A percentile compares a stretch with the other conserved stretches of the same genome.
Evolutionary conservation across 1,140 invertebrate species (phyloP).

Genomic region (Andrena cerasifolii): DNA sequence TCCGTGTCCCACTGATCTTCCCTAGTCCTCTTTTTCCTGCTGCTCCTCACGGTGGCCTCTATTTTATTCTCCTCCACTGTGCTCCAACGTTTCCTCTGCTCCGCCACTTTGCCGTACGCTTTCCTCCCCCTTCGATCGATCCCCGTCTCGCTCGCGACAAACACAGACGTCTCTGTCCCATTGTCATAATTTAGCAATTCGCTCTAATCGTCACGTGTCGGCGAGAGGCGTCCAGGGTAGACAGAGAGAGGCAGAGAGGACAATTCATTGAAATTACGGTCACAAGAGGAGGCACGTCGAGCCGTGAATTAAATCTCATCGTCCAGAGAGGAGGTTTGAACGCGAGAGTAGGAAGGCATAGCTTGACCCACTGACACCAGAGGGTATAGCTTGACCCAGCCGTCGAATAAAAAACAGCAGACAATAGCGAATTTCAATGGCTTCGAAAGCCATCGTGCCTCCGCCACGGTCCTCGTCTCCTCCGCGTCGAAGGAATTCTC

Average conservation of each 20-base stretch:
- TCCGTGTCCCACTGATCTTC: too few relatives aligned
- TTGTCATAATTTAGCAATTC: conserved; percentile 28
- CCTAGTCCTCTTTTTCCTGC: too few relatives aligned
- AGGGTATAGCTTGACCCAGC: conserved; percentile 12
- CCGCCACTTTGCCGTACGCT: too few relatives aligned
- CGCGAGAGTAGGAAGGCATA: conserved; percentile 4
- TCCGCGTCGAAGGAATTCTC: not conserved
- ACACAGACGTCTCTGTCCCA: not conserved
- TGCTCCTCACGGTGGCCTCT: too few relatives aligned
- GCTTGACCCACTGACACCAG: conserved; percentile 39
- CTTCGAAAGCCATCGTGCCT: not conserved
- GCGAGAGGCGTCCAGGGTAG: conserved; percentile 5
- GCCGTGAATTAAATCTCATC: conserved; percentile 41
- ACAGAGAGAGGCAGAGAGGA: not conserved
- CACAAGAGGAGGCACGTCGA: not conserved
- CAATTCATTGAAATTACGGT: conserved; percentile 33
- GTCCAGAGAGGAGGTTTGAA: not conserved
- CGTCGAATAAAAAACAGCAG: conserved; percentile 22
- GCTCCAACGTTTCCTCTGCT: too few relatives aligned
- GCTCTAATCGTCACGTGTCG: conserved; percentile 40
- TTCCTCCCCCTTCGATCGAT: too few relatives aligned
- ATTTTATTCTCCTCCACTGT: too few relatives aligned
- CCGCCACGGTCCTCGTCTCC: not conserved
- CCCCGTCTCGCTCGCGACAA: too few relatives aligned
- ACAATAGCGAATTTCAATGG: conserved; percentile 37